phyloP scores from a whole-genome alignment of 2,888 invertebrate species.

The Drosophila pegasa region DNA sequence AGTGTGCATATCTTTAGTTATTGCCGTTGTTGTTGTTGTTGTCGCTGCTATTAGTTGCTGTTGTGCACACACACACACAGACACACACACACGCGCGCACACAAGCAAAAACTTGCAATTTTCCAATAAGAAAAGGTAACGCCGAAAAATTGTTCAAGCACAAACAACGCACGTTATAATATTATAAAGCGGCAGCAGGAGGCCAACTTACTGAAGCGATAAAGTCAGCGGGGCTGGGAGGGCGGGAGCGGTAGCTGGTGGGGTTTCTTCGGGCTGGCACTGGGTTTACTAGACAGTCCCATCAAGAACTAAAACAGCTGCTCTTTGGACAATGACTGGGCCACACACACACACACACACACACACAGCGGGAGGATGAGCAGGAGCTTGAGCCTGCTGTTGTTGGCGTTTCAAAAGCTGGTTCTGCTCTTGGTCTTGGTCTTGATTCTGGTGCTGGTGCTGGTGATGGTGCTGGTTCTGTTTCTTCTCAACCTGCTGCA shows the following conservation, averaged over 20 bases:
- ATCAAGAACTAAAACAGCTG: constrained; percentile 80
- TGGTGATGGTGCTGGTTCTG: constrained; percentile 2
- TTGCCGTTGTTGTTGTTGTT: constrained; percentile 30
- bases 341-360: constrained; percentile 15
- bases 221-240: constrained; percentile 60
- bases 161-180: constrained; percentile 80
- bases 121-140: constrained; percentile 78
- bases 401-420: constrained; percentile 23
- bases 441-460: neutral
- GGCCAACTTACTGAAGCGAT: constrained; percentile 76
- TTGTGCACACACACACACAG: constrained; percentile 26
- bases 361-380: constrained; percentile 1
- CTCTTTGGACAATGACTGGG: constrained; percentile 70
- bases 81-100: neutral
- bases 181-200: constrained; percentile 74
- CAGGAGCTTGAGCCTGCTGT: constrained; percentile 14
- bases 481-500: constrained; percentile 22
- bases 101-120: constrained; percentile 70
- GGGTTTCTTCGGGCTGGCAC: constrained; percentile 2
- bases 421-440: constrained; percentile 22
- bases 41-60: constrained; percentile 19
- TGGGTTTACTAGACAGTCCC: constrained; percentile 56
- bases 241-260: neutral
- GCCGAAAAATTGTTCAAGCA: constrained; percentile 78
- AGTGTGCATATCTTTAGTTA: constrained; percentile 60